Conservation (phyloP, 2,797 vertebrate species). For the Fistularia tabacaria region DNA sequence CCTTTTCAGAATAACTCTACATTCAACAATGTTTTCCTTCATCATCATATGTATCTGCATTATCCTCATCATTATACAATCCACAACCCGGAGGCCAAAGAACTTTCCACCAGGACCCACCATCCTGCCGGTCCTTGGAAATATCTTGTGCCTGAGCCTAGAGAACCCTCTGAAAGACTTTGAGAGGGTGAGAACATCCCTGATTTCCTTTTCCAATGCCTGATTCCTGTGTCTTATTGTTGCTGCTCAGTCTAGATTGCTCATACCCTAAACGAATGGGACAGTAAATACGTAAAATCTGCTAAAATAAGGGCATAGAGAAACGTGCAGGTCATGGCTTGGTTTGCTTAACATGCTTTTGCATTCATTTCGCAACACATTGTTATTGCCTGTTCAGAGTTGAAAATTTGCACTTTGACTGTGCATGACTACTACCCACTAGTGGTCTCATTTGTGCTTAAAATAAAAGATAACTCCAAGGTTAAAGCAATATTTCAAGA, state of each 20-base stretch:
- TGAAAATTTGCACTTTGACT: not conserved
- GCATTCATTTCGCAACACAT: not conserved
- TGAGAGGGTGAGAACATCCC: conserved; percentile 41
- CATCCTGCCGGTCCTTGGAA: conserved; percentile 47
- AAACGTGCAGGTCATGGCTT: not conserved
- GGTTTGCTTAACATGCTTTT: no score
- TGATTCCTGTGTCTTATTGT: not conserved
- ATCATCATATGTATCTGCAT: conserved; percentile 36
- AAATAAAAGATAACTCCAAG: no score
- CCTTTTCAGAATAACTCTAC: not conserved
- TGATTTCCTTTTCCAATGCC: not conserved
- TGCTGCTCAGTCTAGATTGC: not conserved
- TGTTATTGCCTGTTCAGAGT: not conserved
- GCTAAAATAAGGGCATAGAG: not conserved
- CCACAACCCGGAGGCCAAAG: conserved; percentile 46
- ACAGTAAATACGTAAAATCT: no score
- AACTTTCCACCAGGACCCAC: conserved; percentile 61
- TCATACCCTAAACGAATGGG: no score
- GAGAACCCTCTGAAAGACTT: conserved; percentile 57
- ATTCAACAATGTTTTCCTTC: conserved; percentile 37
- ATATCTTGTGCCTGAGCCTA: conserved; percentile 40
- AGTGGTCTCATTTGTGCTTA: not conserved
- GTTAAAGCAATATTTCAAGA: no score
- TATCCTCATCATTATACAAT: conserved; percentile 32
- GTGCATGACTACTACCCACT: not conserved